These are phyloP conservation scores for Neogobius melanostomus DNA, from an alignment of 2,113 vertebrate genomes.

Conservation along the genomic window DNA sequence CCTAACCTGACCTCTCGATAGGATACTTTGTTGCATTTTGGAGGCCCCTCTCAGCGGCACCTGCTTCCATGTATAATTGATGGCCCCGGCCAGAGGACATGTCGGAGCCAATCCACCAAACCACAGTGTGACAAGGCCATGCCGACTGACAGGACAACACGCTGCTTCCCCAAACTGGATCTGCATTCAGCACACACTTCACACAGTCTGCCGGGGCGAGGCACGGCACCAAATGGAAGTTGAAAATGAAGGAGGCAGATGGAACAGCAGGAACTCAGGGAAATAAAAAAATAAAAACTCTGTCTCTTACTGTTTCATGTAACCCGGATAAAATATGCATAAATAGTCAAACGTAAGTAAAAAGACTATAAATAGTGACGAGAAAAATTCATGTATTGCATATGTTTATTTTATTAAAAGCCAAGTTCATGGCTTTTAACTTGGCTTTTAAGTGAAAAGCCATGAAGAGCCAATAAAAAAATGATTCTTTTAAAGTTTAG, in stretches of 20 bases:
- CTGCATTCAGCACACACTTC: slow-evolving; percentile 47
- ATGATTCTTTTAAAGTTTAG: too few relatives aligned
- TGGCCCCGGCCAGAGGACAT: slow-evolving; percentile 56
- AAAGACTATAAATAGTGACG: too few relatives aligned
- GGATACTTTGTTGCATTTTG: slow-evolving; percentile 24
- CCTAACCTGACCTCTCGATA: slow-evolving; percentile 4
- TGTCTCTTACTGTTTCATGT: slow-evolving; percentile 11
- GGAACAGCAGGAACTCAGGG: neutral
- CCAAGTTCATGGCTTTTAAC: too few relatives aligned
- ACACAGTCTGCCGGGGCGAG: slow-evolving; percentile 30
- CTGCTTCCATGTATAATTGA: slow-evolving; percentile 65
- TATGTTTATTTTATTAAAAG: too few relatives aligned
- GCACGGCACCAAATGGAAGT: slow-evolving; percentile 17
- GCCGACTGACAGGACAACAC: slow-evolving; percentile 45
- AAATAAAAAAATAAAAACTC: neutral
- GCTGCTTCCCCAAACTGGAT: slow-evolving; percentile 26
- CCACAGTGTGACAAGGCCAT: slow-evolving; percentile 58
- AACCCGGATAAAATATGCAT: too few relatives aligned
- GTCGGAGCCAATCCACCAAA: slow-evolving; percentile 46
- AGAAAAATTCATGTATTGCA: too few relatives aligned
- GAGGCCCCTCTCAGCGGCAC: slow-evolving; percentile 28
- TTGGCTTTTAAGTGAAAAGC: too few relatives aligned
- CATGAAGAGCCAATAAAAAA: too few relatives aligned
- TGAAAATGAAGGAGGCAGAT: neutral
- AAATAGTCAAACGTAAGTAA: too few relatives aligned